Base-by-base conservation (phyloP, 2,797 vertebrate species). In the Alauda arvensis region DNA sequence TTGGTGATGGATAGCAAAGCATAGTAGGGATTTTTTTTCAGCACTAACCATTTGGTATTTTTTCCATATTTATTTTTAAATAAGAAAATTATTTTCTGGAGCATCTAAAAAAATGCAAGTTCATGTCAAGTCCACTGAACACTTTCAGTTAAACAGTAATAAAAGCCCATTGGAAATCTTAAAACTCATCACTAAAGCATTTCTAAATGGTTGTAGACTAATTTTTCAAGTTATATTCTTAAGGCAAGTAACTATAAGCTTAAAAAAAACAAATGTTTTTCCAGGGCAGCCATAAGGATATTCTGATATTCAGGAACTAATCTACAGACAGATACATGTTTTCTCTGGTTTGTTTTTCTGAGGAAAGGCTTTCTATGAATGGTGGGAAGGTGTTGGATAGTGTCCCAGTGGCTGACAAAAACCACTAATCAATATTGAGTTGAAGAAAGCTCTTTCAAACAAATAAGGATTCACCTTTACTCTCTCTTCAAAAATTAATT, bases 401-500 rank as follows among this genome's bases (percentile, higher is more conserved):
- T 20, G 28, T 87, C 55, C 66, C 31, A 60, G 34, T 25, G 49
- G 42, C 70, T 91, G 74, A 59, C 45, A 87, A 80, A 84, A 85
- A 89, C 23, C 29, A 23, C 15, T 66, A 33, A 71, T 42, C 26
- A 67, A 83, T 57, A 90, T 0, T 67, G 52, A 83, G 24, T 83
- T 51, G n/a, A 79, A 74, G 71, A 45, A 77, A 65, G 23, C 15
- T 70, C 52, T 89, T 85, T 53, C 71, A 78, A 80, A 56, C 52
- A 92, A 92, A 80, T 76, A 85, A 63, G 39, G 12, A 60, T 71
- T 77, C 46, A 85, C 31, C 63, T 85, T 91, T 76, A 17, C 62
- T 81, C 46, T 84, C 77, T 74, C 42, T 37, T 92, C 23, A 91
- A 89, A 95, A 95, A 85, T 49, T 63, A 75, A 71, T 23, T 20